Conservation (phyloP, 2,888 invertebrate species). For the Stratiomys singularior region DNA sequence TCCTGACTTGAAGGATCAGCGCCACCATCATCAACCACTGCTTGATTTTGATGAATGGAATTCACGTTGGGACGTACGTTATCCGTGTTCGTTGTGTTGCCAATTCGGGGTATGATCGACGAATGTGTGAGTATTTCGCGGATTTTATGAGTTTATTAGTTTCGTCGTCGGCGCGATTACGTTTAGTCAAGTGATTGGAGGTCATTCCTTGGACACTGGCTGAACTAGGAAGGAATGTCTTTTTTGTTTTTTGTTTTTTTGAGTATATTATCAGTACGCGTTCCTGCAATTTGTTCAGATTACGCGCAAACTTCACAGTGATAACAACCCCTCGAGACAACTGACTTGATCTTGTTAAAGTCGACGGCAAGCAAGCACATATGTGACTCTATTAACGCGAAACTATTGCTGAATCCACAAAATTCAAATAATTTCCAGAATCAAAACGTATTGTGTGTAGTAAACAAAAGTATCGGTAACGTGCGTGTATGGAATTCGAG, state of each 20-base stretch:
- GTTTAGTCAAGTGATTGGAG: neutral
- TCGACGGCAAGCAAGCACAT: neutral
- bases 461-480: conserved; percentile 11
- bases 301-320: conserved; percentile 19
- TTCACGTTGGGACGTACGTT: neutral
- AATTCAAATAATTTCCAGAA: neutral
- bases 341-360: neutral
- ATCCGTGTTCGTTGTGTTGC: neutral
- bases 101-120: neutral
- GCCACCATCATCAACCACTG: neutral
- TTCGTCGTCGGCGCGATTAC: neutral
- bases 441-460: neutral
- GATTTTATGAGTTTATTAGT: neutral
- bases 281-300: conserved; percentile 26
- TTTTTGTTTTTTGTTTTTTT: too few relatives aligned
- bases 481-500: neutral
- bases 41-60: conserved; percentile 2
- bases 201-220: neutral
- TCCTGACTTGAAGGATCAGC: neutral
- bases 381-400: neutral
- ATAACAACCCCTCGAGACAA: conserved; percentile 7
- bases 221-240: neutral
- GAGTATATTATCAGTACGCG: conserved; percentile 15
- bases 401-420: neutral
- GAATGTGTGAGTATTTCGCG: neutral